These are phyloP conservation scores for Cryptophagus acutangulus DNA, from an alignment of 2,888 invertebrate genomes.

Conservation along the genomic window DNA sequence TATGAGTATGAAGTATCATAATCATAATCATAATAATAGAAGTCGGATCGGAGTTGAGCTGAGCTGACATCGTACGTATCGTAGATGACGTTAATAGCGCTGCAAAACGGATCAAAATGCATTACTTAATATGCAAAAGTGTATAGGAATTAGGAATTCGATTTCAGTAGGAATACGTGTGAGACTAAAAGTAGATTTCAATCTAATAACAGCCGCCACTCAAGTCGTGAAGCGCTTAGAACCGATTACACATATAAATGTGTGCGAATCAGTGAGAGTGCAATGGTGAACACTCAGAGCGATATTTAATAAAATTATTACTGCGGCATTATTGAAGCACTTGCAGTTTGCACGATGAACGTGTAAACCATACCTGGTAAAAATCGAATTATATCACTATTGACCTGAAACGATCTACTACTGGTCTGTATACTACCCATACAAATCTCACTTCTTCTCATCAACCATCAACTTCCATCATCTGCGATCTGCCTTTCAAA, in stretches of 20 bases:
- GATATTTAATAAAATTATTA: constrained; percentile 27
- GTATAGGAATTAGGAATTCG: constrained; percentile 8
- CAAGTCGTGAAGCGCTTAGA: constrained; percentile 21
- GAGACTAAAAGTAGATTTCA: constrained; percentile 25
- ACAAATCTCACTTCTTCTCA: no score
- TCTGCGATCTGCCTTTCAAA: no score
- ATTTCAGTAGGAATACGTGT: constrained; percentile 19
- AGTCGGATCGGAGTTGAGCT: no score
- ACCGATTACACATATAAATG: constrained; percentile 22
- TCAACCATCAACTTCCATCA: no score
- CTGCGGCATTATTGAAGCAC: constrained; percentile 17
- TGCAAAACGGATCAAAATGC: constrained; percentile 5
- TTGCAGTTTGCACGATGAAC: background rate
- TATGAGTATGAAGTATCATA: no score
- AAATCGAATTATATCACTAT: background rate
- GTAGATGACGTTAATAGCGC: constrained; percentile 6
- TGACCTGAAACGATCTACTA: constrained; percentile 2
- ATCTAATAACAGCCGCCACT: constrained; percentile 23
- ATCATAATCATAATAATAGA: no score
- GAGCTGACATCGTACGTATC: no score
- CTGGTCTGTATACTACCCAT: no score
- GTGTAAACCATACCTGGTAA: constrained; percentile 1
- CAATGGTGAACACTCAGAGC: constrained; percentile 15
- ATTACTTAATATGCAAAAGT: constrained; percentile 11
- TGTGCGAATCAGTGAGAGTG: constrained; percentile 22